Conservation (phyloP, 92 coral and sea anemone species). For the Porites evermanni region DNA sequence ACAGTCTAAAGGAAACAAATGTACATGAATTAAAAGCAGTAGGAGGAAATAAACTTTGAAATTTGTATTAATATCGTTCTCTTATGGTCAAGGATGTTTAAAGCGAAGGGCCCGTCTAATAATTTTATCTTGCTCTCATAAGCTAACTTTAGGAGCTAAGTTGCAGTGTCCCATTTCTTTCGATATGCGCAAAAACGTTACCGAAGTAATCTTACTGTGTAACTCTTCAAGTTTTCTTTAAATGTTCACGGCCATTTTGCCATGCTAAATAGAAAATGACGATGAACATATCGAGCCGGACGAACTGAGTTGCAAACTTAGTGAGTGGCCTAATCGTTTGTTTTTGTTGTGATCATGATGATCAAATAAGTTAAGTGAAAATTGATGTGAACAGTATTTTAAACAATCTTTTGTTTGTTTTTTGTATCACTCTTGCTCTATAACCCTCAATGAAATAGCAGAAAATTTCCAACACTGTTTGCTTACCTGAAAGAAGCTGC, state of each 20-base stretch:
- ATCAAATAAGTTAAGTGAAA: background rate
- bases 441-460: background rate
- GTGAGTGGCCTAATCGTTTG: no score
- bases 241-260: no score
- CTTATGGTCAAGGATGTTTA: background rate
- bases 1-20: background rate
- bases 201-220: background rate
- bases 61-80: background rate
- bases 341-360: no score
- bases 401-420: background rate
- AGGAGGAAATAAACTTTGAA: background rate
- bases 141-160: background rate
- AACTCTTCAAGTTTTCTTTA: no score
- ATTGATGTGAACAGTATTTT: background rate
- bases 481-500: conserved; percentile 11
- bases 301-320: no score
- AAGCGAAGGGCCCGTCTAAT: background rate
- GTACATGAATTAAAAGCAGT: no score
- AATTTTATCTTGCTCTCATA: background rate
- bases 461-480: background rate
- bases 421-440: background rate
- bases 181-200: background rate
- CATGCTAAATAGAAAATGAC: no score
- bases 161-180: background rate
- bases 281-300: no score